These are phyloP conservation scores for Hydriomena furcata DNA, from an alignment of 2,888 invertebrate genomes.

Conservation along the genomic window DNA sequence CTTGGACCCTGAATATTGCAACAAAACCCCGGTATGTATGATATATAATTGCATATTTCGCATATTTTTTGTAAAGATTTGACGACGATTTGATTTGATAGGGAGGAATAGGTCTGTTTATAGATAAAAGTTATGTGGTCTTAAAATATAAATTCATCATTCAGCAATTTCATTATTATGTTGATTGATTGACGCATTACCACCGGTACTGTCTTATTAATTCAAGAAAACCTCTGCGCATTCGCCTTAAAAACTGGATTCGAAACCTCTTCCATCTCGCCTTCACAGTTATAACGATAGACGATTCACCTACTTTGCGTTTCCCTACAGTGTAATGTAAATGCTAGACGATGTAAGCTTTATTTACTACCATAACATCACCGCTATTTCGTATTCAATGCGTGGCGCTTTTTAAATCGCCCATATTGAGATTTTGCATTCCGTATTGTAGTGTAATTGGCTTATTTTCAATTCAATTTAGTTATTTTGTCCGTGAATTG, in stretches of 20 bases:
- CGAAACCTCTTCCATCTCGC: slow-evolving; percentile 27
- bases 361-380: slow-evolving; percentile 34
- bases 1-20: too few species aligned
- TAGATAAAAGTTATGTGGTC: too few species aligned
- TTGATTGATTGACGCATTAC: neutral
- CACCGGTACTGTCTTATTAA: neutral
- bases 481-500: neutral
- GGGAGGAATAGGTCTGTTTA: too few species aligned
- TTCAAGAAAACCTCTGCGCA: slow-evolving; percentile 6
- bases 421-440: slow-evolving; percentile 24
- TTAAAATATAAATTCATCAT: too few species aligned
- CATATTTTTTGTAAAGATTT: too few species aligned
- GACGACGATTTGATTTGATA: too few species aligned
- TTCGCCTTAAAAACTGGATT: slow-evolving; percentile 22
- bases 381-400: slow-evolving; percentile 22
- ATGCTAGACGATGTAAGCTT: slow-evolving; percentile 32
- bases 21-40: too few species aligned
- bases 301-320: slow-evolving; percentile 43
- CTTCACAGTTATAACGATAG: slow-evolving; percentile 35
- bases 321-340: slow-evolving; percentile 19
- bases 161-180: slow-evolving; percentile 1
- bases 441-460: slow-evolving; percentile 23
- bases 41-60: too few species aligned
- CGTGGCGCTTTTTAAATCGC: slow-evolving; percentile 17
- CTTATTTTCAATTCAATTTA: too few species aligned